phyloP scores from a whole-genome alignment of 1,140 invertebrate species.

The Phthorimaea operculella region DNA sequence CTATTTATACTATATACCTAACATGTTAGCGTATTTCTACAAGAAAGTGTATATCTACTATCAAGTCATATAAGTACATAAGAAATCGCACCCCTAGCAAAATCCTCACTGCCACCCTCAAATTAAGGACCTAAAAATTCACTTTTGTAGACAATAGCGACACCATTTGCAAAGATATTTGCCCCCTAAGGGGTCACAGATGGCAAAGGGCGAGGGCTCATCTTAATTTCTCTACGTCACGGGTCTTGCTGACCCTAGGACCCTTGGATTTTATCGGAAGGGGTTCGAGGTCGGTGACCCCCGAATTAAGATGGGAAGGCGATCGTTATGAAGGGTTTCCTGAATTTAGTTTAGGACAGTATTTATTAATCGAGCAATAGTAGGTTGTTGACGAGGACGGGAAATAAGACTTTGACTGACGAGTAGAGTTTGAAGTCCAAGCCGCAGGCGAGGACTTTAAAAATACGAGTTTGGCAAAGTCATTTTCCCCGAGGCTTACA shows the following conservation, averaged over 20 bases:
- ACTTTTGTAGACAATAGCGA: neutral
- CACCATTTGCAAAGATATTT: conserved; percentile 28
- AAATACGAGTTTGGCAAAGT: too few relatives aligned
- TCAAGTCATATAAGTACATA: too few relatives aligned
- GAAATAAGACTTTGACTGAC: too few relatives aligned
- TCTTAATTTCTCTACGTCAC: conserved; percentile 61
- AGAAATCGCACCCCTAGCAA: too few relatives aligned
- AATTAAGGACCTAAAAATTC: neutral
- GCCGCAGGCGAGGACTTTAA: too few relatives aligned
- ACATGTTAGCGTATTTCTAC: too few relatives aligned
- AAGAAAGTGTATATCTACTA: too few relatives aligned
- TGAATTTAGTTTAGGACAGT: neutral
- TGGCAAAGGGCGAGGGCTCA: conserved; percentile 36
- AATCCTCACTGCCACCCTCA: neutral
- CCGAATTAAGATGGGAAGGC: conserved; percentile 54
- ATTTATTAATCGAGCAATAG: too few relatives aligned
- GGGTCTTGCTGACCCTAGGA: conserved; percentile 42
- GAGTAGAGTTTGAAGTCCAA: too few relatives aligned
- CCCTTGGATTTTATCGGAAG: conserved; percentile 51
- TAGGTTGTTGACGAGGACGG: too few relatives aligned
- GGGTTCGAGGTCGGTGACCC: conserved; percentile 47
- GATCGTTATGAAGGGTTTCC: conserved; percentile 30
- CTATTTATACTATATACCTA: too few relatives aligned
- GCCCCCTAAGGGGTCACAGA: conserved; percentile 23
- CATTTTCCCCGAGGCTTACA: too few relatives aligned